Evolutionary conservation across 1,140 invertebrate genomes (phyloP).

Genomic region (Ceratosolen solmsi): DNA sequence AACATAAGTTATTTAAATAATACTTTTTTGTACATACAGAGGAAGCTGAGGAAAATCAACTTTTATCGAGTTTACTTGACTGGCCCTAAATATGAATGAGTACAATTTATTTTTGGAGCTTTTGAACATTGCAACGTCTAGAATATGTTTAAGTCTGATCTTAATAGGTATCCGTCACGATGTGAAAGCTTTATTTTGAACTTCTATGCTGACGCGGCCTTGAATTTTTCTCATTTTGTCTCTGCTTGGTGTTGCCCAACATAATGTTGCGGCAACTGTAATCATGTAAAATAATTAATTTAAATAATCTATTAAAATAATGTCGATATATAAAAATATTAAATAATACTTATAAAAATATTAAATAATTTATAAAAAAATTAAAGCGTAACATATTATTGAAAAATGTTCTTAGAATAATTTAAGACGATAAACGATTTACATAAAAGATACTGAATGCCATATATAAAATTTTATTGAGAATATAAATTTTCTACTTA

Average conservation of each 20-base stretch:
- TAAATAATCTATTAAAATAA: neutral
- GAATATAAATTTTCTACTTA: conserved; percentile 52
- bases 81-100: neutral
- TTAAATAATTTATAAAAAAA: neutral
- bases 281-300: conserved; percentile 39
- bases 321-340: neutral
- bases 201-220: conserved; percentile 7
- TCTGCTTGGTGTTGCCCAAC: conserved; percentile 52
- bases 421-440: too few species aligned
- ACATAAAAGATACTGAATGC: too few species aligned
- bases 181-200: conserved; percentile 37
- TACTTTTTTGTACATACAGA: neutral
- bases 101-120: conserved; percentile 12
- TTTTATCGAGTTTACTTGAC: neutral
- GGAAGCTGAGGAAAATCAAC: neutral
- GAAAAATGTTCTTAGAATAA: too few species aligned
- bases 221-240: conserved; percentile 48
- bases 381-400: neutral
- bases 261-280: conserved; percentile 56
- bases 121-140: neutral
- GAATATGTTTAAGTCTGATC: neutral
- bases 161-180: conserved; percentile 19
- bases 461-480: too few species aligned
- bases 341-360: neutral
- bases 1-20: conserved; percentile 1